phyloP scores from a whole-genome alignment of 2,888 invertebrate genomes.

The Caenorhabditis angaria region DNA sequence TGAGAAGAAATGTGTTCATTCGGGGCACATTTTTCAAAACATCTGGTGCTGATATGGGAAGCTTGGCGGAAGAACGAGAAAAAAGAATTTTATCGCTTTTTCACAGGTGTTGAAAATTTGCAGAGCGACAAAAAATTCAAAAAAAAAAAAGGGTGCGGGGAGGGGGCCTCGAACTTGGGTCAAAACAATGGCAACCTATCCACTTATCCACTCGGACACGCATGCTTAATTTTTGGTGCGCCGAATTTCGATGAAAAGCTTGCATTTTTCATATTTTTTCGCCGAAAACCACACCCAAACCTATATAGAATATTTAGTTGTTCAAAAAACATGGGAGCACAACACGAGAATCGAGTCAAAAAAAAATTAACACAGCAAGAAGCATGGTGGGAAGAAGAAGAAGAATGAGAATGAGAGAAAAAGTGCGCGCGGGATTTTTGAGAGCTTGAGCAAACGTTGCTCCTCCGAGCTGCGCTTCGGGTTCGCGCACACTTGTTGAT shows the following conservation, averaged over 20 bases:
- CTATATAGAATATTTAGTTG: too few relatives aligned
- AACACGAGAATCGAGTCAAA: background rate
- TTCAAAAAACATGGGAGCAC: background rate
- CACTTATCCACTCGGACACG: too few relatives aligned
- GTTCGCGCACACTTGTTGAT: conserved; percentile 15
- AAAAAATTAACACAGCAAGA: background rate
- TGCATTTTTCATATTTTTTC: too few relatives aligned
- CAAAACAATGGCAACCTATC: too few relatives aligned
- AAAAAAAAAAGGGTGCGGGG: too few relatives aligned
- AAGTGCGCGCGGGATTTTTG: conserved; percentile 36
- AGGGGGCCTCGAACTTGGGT: too few relatives aligned
- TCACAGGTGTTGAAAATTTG: background rate
- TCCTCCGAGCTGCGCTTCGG: conserved; percentile 19
- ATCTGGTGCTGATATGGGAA: conserved; percentile 1
- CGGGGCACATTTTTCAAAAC: background rate
- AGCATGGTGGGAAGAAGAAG: conserved; percentile 7
- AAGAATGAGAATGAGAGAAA: conserved; percentile 13
- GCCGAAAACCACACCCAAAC: too few relatives aligned
- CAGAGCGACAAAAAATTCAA: background rate
- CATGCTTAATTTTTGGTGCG: too few relatives aligned
- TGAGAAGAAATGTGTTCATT: background rate
- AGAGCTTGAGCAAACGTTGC: conserved; percentile 50
- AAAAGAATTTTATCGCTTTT: background rate
- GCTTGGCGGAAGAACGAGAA: background rate
- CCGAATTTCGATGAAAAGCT: too few relatives aligned